Evolutionary conservation across 1,140 invertebrate species (phyloP).

Genomic region (Drosophila nebulosa): DNA sequence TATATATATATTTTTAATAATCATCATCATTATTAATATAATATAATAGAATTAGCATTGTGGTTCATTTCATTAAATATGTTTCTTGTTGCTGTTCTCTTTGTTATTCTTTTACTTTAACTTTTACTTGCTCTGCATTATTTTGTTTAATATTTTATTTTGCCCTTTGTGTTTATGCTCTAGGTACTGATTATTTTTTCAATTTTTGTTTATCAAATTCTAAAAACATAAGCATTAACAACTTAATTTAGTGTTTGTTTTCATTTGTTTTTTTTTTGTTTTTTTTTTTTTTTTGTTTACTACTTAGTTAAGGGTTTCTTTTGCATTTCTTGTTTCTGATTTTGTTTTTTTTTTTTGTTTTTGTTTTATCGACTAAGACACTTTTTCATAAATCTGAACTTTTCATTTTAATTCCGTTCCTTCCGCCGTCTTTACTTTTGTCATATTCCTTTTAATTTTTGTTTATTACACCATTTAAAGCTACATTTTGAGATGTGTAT

Average conservation of each 20-base stretch:
- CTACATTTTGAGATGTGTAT: conserved; percentile 68
- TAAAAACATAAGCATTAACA: conserved; percentile 76
- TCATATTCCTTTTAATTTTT: neutral
- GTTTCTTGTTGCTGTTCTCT: conserved; percentile 58
- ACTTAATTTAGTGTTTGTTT: conserved; percentile 53
- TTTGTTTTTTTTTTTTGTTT: conserved; percentile 17
- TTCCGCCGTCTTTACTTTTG: conserved; percentile 6
- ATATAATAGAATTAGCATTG: conserved; percentile 63
- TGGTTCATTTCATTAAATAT: conserved; percentile 50
- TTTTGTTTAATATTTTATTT: neutral
- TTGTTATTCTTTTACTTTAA: neutral
- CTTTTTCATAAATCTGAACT: conserved; percentile 63
- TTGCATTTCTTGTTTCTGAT: conserved; percentile 37
- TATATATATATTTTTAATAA: conserved; percentile 43
- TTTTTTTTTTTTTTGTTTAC: conserved; percentile 29
- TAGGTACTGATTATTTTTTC: conserved; percentile 53
- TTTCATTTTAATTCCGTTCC: conserved; percentile 37
- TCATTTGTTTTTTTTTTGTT: conserved; percentile 12
- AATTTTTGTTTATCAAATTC: conserved; percentile 42
- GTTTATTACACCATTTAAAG: conserved; percentile 66
- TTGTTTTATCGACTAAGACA: conserved; percentile 71
- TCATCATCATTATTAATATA: conserved; percentile 54
- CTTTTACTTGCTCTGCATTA: conserved; percentile 40
- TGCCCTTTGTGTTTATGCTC: conserved; percentile 52
- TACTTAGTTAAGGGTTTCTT: conserved; percentile 55